Conservation (phyloP, 92 coral and sea anemone genomes). For the Siderastrea siderea region DNA sequence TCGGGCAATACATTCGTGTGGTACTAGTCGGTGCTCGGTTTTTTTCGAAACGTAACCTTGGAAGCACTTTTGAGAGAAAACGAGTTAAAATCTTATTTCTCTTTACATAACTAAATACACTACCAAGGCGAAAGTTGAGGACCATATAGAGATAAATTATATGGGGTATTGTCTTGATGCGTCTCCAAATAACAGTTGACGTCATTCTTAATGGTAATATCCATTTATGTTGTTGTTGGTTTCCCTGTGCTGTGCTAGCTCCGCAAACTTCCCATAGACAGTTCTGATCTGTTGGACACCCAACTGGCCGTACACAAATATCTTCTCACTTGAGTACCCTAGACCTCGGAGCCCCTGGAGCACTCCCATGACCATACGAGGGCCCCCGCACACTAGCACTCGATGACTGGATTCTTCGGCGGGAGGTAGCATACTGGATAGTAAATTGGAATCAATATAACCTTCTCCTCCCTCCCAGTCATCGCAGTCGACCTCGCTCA, state of each 20-base stretch:
- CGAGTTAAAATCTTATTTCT: too few relatives aligned
- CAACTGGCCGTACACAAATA: slow-evolving; percentile 76
- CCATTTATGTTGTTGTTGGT: slow-evolving; percentile 9
- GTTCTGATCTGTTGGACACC: slow-evolving; percentile 70
- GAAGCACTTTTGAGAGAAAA: too few relatives aligned
- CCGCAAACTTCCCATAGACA: slow-evolving; percentile 58
- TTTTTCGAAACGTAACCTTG: too few relatives aligned
- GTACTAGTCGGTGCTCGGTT: too few relatives aligned
- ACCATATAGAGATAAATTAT: too few relatives aligned
- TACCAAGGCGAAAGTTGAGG: too few relatives aligned
- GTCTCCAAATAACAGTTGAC: too few relatives aligned
- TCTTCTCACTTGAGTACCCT: slow-evolving; percentile 69
- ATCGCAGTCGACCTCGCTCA: slow-evolving; percentile 47
- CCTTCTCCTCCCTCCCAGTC: slow-evolving; percentile 80
- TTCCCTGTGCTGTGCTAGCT: slow-evolving; percentile 63
- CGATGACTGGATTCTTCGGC: slow-evolving; percentile 58
- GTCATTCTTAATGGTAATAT: slow-evolving; percentile 12
- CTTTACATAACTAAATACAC: too few relatives aligned
- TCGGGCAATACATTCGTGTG: too few relatives aligned
- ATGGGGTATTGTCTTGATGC: too few relatives aligned
- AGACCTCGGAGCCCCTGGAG: slow-evolving; percentile 61
- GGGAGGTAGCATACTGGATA: slow-evolving; percentile 56
- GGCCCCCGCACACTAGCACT: slow-evolving; percentile 73
- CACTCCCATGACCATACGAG: slow-evolving; percentile 64
- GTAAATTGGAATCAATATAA: slow-evolving; percentile 51